A percentile compares a stretch with the other conserved stretches of the same genome.
These are phyloP conservation scores for Galerucella nymphaeae DNA, from an alignment of 2,888 invertebrate species.

Conservation along the genomic window DNA sequence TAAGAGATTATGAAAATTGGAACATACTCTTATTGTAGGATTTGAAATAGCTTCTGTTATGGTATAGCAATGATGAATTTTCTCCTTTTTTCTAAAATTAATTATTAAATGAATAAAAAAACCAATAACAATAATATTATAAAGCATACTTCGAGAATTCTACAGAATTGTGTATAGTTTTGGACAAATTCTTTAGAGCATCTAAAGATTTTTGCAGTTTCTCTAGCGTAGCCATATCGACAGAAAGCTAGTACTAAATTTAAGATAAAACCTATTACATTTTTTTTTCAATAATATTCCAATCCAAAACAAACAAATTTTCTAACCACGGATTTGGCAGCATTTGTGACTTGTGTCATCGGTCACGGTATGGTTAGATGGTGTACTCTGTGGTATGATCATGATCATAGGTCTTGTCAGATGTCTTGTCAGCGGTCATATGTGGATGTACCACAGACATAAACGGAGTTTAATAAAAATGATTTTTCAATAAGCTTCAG, in stretches of 20 bases:
- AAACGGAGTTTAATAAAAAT: too few species aligned
- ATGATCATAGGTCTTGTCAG: too few species aligned
- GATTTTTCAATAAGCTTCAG: too few species aligned
- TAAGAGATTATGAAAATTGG: constrained; percentile 74
- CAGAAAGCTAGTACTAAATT: constrained; percentile 7
- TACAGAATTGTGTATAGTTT: constrained; percentile 50
- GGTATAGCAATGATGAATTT: constrained; percentile 76
- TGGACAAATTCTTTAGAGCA: constrained; percentile 54
- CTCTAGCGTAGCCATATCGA: constrained; percentile 63
- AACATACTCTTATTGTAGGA: constrained; percentile 70
- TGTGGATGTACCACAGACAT: too few species aligned
- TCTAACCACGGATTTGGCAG: too few species aligned
- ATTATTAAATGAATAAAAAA: neutral
- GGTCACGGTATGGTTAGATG: too few species aligned
- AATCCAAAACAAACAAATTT: neutral
- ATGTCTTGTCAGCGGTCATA: too few species aligned
- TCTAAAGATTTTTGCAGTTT: constrained; percentile 63
- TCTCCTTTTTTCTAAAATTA: constrained; percentile 77
- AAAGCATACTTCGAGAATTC: constrained; percentile 49
- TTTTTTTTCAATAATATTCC: neutral
- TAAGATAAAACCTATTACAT: neutral
- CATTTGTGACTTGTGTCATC: too few species aligned
- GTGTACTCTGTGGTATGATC: too few species aligned
- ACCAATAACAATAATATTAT: neutral
- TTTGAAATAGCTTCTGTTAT: constrained; percentile 79